Conservation (phyloP, 2,888 invertebrate species). For the Tenodera sinensis region DNA sequence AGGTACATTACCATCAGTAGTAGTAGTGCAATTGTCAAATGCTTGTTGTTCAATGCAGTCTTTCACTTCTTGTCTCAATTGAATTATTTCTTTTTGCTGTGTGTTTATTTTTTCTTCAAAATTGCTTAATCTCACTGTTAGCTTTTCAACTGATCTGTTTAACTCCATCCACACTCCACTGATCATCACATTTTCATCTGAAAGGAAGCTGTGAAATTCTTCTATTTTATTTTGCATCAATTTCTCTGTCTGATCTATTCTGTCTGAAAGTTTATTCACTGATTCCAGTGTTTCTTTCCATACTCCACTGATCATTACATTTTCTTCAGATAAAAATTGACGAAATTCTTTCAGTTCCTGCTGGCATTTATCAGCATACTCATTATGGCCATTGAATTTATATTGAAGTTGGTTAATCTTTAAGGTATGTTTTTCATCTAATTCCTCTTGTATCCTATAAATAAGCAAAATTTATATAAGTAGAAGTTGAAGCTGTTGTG, state of each 20-base stretch:
- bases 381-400: neutral
- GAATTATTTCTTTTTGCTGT: neutral
- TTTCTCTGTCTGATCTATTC: neutral
- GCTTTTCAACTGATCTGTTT: neutral
- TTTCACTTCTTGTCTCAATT: neutral
- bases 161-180: neutral
- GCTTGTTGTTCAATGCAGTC: neutral
- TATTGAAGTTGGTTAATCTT: neutral
- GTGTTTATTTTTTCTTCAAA: neutral
- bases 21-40: neutral
- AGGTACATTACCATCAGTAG: neutral
- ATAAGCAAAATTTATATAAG: neutral
- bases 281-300: neutral
- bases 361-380: neutral
- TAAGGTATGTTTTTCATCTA: neutral
- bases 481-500: neutral
- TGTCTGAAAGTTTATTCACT: neutral
- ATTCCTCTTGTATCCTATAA: neutral
- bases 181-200: slow-evolving; percentile 6
- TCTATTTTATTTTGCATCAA: neutral
- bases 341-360: neutral
- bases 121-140: neutral
- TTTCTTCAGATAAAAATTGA: slow-evolving; percentile 1
- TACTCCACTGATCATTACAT: neutral
- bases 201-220: neutral